Percentiles rank a stretch among this genome's conserved stretches.
phyloP scores from a whole-genome alignment of 2,797 vertebrate genomes.

The Acrocephalus scirpaceus region DNA sequence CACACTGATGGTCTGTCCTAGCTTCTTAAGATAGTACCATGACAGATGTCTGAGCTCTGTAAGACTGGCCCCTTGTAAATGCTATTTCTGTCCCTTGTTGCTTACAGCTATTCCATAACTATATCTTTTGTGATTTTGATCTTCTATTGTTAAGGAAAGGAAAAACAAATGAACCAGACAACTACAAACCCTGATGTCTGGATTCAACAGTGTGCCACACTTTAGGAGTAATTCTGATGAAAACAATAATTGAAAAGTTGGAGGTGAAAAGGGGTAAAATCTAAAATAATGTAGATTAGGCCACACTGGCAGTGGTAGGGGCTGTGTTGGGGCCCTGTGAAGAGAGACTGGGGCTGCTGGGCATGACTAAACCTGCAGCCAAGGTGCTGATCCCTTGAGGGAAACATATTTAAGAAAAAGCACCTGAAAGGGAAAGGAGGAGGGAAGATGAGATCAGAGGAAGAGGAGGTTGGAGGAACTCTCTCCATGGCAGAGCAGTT shows the following conservation, averaged over 20 bases:
- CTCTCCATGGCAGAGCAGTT: background rate
- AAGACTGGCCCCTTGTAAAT: background rate
- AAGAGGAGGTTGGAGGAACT: background rate
- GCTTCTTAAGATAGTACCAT: background rate
- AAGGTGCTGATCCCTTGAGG: background rate
- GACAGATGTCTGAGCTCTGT: background rate
- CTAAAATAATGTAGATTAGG: background rate
- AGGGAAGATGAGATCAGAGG: background rate
- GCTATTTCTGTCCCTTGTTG: background rate
- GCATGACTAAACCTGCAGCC: accelerated
- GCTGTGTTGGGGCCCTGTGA: background rate
- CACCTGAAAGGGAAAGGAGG: background rate
- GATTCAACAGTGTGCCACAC: background rate
- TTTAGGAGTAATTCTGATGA: background rate
- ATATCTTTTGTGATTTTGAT: background rate
- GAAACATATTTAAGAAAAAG: background rate
- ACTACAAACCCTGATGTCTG: background rate
- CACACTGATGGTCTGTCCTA: background rate
- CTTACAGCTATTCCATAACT: background rate
- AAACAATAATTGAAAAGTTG: background rate
- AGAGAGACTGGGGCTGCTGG: background rate
- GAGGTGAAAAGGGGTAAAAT: background rate
- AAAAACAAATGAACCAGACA: background rate
- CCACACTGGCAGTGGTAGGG: accelerated
- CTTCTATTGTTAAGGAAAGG: background rate